Evolutionary conservation across 1,140 invertebrate species (phyloP).

Genomic region (Ephestia elutella): DNA sequence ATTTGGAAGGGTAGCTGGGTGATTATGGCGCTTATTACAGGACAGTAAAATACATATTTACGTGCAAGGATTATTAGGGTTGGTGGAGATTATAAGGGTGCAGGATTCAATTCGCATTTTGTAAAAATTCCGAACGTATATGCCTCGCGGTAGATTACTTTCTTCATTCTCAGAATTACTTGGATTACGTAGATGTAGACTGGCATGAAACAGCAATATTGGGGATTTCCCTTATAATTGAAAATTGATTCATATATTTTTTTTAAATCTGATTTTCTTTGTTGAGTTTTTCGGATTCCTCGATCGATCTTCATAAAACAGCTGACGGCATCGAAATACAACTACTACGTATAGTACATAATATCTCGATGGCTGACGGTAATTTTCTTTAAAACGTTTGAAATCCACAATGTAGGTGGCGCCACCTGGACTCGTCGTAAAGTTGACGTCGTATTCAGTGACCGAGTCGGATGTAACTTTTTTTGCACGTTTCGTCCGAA

Average conservation of each 20-base stretch:
- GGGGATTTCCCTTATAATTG: background rate
- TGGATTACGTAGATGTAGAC: background rate
- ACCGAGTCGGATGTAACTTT: background rate
- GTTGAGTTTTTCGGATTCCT: background rate
- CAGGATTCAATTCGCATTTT: background rate
- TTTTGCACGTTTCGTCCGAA: background rate
- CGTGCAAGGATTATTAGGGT: background rate
- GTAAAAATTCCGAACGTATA: background rate
- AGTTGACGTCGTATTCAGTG: constrained; percentile 2
- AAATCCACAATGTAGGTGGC: background rate
- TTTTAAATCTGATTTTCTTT: background rate
- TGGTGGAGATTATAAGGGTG: background rate
- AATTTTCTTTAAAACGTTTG: background rate
- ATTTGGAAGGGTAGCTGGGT: background rate
- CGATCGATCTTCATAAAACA: no score
- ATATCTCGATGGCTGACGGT: background rate
- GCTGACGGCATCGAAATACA: no score
- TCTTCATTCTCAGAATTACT: background rate
- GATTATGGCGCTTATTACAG: background rate
- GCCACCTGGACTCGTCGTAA: background rate
- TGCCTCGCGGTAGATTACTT: background rate
- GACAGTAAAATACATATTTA: background rate
- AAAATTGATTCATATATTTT: background rate
- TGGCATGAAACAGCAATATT: background rate
- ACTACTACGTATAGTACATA: no score